Percentiles rank a stretch among this genome's conserved stretches.
These are phyloP conservation scores for Mactromeris polynyma DNA, from an alignment of 2,888 invertebrate species.

Conservation along the genomic window DNA sequence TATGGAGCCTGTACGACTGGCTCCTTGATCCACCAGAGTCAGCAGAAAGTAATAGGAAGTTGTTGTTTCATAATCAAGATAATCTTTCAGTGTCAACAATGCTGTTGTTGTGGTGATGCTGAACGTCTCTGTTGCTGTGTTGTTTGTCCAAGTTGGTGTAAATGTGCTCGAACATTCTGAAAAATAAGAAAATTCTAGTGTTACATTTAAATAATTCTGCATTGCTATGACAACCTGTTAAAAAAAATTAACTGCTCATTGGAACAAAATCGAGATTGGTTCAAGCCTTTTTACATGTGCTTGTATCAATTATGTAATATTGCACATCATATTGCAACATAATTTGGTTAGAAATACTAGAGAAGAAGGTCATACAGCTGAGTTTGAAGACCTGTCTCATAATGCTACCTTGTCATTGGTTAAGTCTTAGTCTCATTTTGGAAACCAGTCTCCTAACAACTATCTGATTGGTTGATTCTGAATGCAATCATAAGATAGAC, in stretches of 20 bases:
- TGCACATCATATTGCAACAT: too few species aligned
- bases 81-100: conserved; percentile 73
- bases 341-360: too few species aligned
- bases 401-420: too few species aligned
- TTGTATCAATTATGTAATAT: too few species aligned
- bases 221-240: too few species aligned
- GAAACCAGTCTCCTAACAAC: neutral
- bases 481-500: neutral
- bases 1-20: conserved; percentile 75
- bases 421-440: neutral
- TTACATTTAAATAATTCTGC: neutral
- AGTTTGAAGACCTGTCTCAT: too few species aligned
- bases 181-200: conserved; percentile 11
- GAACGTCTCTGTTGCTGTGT: conserved; percentile 72
- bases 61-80: conserved; percentile 79
- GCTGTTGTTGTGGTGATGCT: conserved; percentile 70
- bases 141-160: conserved; percentile 47
- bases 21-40: conserved; percentile 74
- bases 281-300: too few species aligned
- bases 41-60: conserved; percentile 74
- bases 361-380: too few species aligned
- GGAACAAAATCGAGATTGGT: too few species aligned
- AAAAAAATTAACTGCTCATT: too few species aligned
- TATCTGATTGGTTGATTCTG: neutral
- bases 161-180: conserved; percentile 59